Evolutionary conservation across 35 echinoderm and acorn worm species (phyloP), one percentile per base, ranked within the genome.

Genomic region (Strongylocentrotus purpuratus): DNA sequence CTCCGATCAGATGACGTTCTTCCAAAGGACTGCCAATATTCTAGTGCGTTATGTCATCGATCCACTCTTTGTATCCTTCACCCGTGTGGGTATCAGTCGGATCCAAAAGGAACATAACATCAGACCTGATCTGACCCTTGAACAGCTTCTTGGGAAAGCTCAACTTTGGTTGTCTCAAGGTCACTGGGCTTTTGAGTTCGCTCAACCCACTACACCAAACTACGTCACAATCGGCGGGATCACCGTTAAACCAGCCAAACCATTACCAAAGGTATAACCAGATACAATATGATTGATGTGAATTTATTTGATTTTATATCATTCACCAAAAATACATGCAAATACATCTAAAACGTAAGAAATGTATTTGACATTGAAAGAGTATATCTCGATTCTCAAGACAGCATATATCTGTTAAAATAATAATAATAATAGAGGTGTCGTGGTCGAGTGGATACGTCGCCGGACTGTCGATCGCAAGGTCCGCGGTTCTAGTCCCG

Each of bases 1-100:
- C 52, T 35, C 86, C 22, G 95, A 95, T 78, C 18, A 95, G 41
- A 95, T 95, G 95, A 88, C 46, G 9, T 92, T 95, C 18, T 31
- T 25, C 28, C 28, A 95, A 41, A 50, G 95, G 9, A 32, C 25
- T 11, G 3, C 48, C 1, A 95, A 95, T 45, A 7, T 71, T 2
- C 4, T 95, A 31, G 8, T 61, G 20, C 47, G 33, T 25, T 5
- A 59, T 11, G 52, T 60, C 32, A 25, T 35, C 90, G 25, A 46
- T 93, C 22, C 55, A 41, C 25, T 92, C 7, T 52, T 88, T 31
- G 14, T 22, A 7, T n/a, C 86, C 55, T 93, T 45, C 88, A 14
- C 47, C 61, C 90, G 4, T 92, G 90, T 17, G 88, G 95, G 10
- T 8, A 92, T 25, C 33, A 22, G 50, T 10, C 32, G 20, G 59